Conservation (phyloP, 2,113 vertebrate species). For the Coregonus clupeaformis region DNA sequence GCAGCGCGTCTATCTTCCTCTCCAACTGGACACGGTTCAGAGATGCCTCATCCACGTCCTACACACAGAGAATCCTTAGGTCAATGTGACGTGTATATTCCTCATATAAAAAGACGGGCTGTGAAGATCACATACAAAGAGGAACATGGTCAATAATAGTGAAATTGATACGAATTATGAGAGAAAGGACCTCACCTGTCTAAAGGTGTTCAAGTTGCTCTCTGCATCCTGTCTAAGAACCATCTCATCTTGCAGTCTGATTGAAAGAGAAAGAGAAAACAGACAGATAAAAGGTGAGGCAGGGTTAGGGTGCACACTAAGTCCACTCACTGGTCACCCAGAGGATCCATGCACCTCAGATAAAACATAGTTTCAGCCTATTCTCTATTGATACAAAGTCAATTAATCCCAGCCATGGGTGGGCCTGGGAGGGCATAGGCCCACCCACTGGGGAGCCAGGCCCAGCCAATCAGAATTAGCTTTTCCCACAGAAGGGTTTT, state of each 20-base stretch:
- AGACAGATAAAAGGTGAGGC: background rate
- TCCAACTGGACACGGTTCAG: slow-evolving; percentile 87
- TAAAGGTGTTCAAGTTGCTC: slow-evolving; percentile 79
- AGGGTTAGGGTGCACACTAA: too few relatives aligned
- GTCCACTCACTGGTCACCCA: background rate
- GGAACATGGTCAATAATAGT: too few relatives aligned
- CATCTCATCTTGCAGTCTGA: slow-evolving; percentile 85
- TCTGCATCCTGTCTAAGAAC: slow-evolving; percentile 81
- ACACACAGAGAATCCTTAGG: background rate
- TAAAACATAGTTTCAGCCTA: background rate
- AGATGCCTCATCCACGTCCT: slow-evolving; percentile 91
- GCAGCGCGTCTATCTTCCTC: slow-evolving; percentile 83
- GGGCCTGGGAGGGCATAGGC: too few relatives aligned
- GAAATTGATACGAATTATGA: background rate
- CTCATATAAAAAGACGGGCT: too few relatives aligned
- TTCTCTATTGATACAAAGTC: background rate
- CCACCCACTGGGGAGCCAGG: too few relatives aligned
- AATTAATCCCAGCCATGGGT: background rate
- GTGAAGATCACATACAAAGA: too few relatives aligned
- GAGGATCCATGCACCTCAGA: background rate
- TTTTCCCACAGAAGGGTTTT: too few relatives aligned
- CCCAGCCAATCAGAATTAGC: too few relatives aligned
- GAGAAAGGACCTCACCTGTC: slow-evolving; percentile 75
- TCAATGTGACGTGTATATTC: too few relatives aligned
- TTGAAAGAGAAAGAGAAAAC: background rate